A percentile compares a stretch with the other conserved stretches of the same genome.
Evolutionary conservation across 2,797 vertebrate species (phyloP).

Genomic region (Trematomus bernacchii): DNA sequence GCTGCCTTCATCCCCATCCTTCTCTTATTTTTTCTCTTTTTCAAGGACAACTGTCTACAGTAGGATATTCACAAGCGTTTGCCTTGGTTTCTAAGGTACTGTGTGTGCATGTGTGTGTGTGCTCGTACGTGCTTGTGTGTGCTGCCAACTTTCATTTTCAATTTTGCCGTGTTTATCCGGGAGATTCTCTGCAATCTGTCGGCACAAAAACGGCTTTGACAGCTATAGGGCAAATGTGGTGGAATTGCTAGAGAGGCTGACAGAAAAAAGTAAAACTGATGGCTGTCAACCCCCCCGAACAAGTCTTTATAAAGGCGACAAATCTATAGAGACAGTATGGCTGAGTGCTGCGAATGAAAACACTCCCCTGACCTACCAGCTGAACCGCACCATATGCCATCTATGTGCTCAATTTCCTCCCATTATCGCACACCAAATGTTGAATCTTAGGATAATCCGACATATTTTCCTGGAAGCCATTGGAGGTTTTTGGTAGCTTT

Average conservation of each 20-base stretch:
- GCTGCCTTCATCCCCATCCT: conserved; percentile 37
- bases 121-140: conserved; percentile 30
- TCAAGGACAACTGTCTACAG: conserved; percentile 71
- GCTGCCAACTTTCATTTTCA: conserved; percentile 80
- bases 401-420: conserved; percentile 33
- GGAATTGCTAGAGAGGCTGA: conserved; percentile 63
- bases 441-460: conserved; percentile 18
- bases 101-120: conserved; percentile 14
- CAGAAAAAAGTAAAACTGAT: conserved; percentile 67
- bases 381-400: conserved; percentile 31
- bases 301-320: conserved; percentile 47
- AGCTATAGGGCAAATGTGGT: conserved; percentile 69
- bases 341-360: conserved; percentile 37
- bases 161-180: conserved; percentile 79
- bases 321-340: conserved; percentile 41
- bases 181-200: conserved; percentile 79
- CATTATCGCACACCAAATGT: conserved; percentile 38
- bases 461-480: conserved; percentile 20
- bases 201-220: conserved; percentile 76
- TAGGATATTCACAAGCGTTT: conserved; percentile 68
- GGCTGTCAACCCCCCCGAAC: conserved; percentile 66
- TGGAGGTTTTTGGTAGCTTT: conserved; percentile 2
- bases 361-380: conserved; percentile 30
- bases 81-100: conserved; percentile 64
- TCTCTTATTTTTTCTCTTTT: not conserved